Evolutionary conservation across 2,888 invertebrate genomes (phyloP), one percentile per base, ranked within the genome.

Genomic region (Thereva unica): DNA sequence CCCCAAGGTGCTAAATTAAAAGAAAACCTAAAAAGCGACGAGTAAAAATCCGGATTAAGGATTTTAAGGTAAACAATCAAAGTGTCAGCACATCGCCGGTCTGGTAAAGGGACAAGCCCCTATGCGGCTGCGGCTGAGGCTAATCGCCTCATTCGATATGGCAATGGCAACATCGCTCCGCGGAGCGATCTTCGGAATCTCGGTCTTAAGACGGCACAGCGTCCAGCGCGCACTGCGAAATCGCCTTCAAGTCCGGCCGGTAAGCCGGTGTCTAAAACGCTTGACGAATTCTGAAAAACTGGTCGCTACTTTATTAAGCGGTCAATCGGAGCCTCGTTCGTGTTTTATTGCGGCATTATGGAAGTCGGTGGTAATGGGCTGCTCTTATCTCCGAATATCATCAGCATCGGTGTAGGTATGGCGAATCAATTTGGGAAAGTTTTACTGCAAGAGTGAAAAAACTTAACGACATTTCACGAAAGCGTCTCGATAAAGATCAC

Each of bases 1-100:
- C 40, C 49, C 40, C 5, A 12, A 61, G 61, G 61, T 61, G 61
- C 40, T 61, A 61, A 61, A 50, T 61, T 41, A 23, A 23, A 23
- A 23, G 23, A 23, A 23, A 23, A 23, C 23, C 23, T 23, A 23
- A 23, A 23, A 61, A 49, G 50, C 3, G 61, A 49, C n/a, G 35
- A 61, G 41, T 10, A 61, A 61, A 50, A 61, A 41, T 41, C 40
- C 61, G 50, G 61, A 61, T 61, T 61, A 61, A 50, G 41, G 6
- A 50, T 40, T 50, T 61, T 50, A 50, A 49, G 37, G 61, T 61
- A 61, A 61, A 61, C 61, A 61, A 61, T 61, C 50, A 42, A 50
- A 61, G 23, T 41, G 50, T 61, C 61, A 61, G 61, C 50, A 41
- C 57, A 50, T 61, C 40, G 61, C n/a, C 34, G 10, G 50, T 38